phyloP scores from a whole-genome alignment of 1,140 invertebrate species.

The Bombus superbus region DNA sequence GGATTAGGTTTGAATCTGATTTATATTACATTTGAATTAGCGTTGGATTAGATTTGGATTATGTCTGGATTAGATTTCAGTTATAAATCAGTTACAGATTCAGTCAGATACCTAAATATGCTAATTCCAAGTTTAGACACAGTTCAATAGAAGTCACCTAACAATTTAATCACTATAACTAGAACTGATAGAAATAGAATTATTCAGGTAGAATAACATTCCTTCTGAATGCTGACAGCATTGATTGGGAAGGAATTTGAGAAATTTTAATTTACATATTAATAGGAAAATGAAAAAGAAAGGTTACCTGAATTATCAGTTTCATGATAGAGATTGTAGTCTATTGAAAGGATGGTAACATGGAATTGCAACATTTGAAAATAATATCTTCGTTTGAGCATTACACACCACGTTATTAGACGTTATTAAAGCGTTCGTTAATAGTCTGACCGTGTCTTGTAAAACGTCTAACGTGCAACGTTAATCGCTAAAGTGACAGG shows the following conservation, averaged over 20 bases:
- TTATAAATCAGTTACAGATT: no score
- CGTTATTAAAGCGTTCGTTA: neutral
- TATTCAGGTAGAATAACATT: no score
- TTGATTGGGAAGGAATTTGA: neutral
- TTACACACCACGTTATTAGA: conserved; percentile 14
- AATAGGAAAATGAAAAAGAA: neutral
- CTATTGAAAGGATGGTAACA: neutral
- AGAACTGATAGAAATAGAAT: no score
- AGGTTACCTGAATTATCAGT: neutral
- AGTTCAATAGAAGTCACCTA: no score
- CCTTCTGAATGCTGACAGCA: no score
- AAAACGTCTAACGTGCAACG: neutral
- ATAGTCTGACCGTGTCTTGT: conserved; percentile 12
- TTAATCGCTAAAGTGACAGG: conserved; percentile 36
- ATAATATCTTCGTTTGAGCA: conserved; percentile 2
- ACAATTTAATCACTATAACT: no score
- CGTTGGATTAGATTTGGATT: no score
- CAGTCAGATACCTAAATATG: no score
- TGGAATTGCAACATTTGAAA: conserved; percentile 12
- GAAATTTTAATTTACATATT: neutral
- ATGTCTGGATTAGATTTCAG: no score
- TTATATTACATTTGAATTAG: no score
- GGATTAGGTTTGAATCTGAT: no score
- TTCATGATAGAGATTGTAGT: neutral
- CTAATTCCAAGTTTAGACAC: no score